Percentiles rank a stretch among this genome's conserved stretches.
Conservation (phyloP, 2,113 vertebrate genomes). For the Anoura caudifer region DNA sequence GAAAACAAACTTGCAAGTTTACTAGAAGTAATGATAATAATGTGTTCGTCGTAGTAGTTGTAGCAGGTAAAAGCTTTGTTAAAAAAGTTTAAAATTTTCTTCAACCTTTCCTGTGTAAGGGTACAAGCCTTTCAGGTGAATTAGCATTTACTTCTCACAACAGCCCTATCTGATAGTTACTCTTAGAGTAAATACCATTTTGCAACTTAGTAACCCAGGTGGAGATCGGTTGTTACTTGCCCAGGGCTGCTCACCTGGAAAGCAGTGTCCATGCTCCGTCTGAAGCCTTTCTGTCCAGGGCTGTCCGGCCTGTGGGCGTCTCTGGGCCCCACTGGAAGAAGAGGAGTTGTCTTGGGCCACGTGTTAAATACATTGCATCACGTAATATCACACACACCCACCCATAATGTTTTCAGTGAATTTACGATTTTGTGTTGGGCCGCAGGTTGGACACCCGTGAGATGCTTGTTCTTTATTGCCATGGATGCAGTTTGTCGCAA, state of each 20-base stretch:
- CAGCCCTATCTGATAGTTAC: background rate
- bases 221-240: background rate
- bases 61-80: background rate
- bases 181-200: background rate
- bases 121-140: background rate
- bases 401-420: no score
- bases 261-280: background rate
- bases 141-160: background rate
- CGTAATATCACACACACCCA: no score
- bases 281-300: background rate
- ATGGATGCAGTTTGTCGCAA: background rate
- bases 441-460: background rate
- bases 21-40: background rate
- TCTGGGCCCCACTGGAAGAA: no score
- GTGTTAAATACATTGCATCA: no score
- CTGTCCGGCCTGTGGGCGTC: no score
- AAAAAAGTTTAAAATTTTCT: background rate
- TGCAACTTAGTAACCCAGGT: background rate
- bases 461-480: background rate
- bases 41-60: background rate
- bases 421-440: no score
- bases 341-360: no score
- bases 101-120: background rate
- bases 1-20: background rate
- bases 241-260: background rate